Evolutionary conservation across 2,113 vertebrate species (phyloP), one percentile per base, ranked within the genome.

Genomic region (Sander vitreus): DNA sequence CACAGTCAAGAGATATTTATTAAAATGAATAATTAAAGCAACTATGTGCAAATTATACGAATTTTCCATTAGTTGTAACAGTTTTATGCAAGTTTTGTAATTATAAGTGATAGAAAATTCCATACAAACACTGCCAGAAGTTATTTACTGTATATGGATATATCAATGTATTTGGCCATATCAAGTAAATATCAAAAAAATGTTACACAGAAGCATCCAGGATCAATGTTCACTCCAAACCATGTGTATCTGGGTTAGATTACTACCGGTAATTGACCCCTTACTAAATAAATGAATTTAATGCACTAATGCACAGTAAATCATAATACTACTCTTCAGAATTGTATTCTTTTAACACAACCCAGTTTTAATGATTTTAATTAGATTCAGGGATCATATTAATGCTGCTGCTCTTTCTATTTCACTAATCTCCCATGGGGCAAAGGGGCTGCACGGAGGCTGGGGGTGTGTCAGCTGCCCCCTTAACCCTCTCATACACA

Each of bases 341-440:
- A 23, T 36, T 50, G 27, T 39, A 11, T 63, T 54, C 15, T 69
- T 76, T 67, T 3, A 68, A 47, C 53, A 75, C 3, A 76, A 62
- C 45, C 39, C 39, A 30, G 27, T 67, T 78, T 76, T 77, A 73
- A 68, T 73, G 33, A 83, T 27, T 51, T 51, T 68, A 66, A 71
- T 87, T 75, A 59, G 48, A 82, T 74, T 80, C 72, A 80, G 64
- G 54, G 55, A 76, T 50, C 48, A 67, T 68, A 84, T 73, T 57
- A 60, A 74, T 48, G 55, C 74, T 53, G 9, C 51, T 76, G 74
- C 71, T 62, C 74, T 78, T 63, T 73, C 58, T 63, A 78, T 59
- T 57, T 55, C 27, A 50, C 62, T 89, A 87, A 90, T 89, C 82
- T 89, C 87, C 88, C 85, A 83, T 78, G 87, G 88, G 88, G 84